Base-by-base conservation (phyloP, 92 coral and sea anemone species). In the Phenganax subtilis region DNA sequence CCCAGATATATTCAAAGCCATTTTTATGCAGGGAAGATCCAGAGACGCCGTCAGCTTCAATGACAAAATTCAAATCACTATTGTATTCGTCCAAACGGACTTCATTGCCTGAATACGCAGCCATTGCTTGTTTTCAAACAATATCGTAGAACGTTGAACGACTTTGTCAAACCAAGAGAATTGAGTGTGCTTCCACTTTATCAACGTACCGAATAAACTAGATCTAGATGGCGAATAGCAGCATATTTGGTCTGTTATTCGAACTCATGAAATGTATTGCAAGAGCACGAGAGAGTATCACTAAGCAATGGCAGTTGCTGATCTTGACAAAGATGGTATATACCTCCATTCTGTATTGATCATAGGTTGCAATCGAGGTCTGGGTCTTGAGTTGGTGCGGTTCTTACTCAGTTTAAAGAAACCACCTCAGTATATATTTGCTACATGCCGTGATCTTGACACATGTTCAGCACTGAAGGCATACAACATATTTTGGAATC, bases 1-100 rank as follows among this genome's bases (percentile, higher is more conserved):
- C 99, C 99, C 99, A 96, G 91, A 96, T 83, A 84, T 96, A 92
- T 64, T 96, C 99, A 80, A 96, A 96, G 15, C 99, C 99, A 69
- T 90, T 82, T 72, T 86, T 76, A 75, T 90, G 89, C 72, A 87
- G 64, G 51, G 91, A 85, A 11, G 91, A 85, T 12, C 97, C 99
- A 52, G 97, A 88, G 2, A 88, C 78, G 0, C 99, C 99, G 80
- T 92, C 97, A 7, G 86, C 80, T 52, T 83, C 92, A 52, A 96
- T 87, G 2, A 88, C 92, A 86, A 96, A 96, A 87, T 92, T 90
- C 73, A 96, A 75, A 80, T 96, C 99, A 69, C 99, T 90, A 87
- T 96, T 96, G 71, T 87, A 89, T 20, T 92, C 96, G 55, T 96
- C 99, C 57, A 91, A 82, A 52, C 62, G 77, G 60, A 93, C 74